Evolutionary conservation across 2,113 vertebrate genomes (phyloP), one percentile per base, ranked within the genome.

Genomic region (Dinomys branickii): DNA sequence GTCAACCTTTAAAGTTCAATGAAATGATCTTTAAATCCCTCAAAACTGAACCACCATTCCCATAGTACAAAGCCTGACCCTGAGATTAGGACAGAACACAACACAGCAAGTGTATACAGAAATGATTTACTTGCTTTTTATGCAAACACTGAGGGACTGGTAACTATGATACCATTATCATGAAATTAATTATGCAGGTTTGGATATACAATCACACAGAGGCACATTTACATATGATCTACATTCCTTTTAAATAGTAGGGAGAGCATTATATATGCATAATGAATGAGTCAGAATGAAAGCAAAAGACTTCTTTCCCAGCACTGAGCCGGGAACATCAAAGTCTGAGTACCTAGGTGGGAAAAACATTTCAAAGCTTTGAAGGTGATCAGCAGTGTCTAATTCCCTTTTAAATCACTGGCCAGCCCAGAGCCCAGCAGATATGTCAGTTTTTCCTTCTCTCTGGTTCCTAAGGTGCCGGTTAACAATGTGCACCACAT

Each of bases 201-300:
- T 54, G 71, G 54, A 80, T 78, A 61, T 77, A 88, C 38, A 65
- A 0, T 95, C 0, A 4, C 59, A 58, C 83, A 41, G 85, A 90
- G 38, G 88, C 54, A 38, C 84, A 97, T 95, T 93, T 96, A 78
- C 91, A 96, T 85, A n/a, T 24, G 26, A 80, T 93, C 90, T 77
- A 20, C 52, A 50, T 61, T 59, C 59, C 38, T 92, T 89, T 96
- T 67, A 61, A 91, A 59, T 83, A 83, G 44, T 10, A 73, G 35
- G 90, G 24, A 73, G 91, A 67, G 38, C 63, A 93, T 93, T 82
- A 54, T 86, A 61, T 89, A 87, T 96, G 65, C 80, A 87, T 75
- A 82, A 78, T 41, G 50, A 69, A 78, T 41, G 50, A 77, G 90
- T 85, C 52, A 41, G 58, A 97, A 85, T 83, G 91, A 94, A 96